Evolutionary conservation across 2,888 invertebrate genomes (phyloP), one percentile per base, ranked within the genome.

Genomic region (Protophormia terraenovae): DNA sequence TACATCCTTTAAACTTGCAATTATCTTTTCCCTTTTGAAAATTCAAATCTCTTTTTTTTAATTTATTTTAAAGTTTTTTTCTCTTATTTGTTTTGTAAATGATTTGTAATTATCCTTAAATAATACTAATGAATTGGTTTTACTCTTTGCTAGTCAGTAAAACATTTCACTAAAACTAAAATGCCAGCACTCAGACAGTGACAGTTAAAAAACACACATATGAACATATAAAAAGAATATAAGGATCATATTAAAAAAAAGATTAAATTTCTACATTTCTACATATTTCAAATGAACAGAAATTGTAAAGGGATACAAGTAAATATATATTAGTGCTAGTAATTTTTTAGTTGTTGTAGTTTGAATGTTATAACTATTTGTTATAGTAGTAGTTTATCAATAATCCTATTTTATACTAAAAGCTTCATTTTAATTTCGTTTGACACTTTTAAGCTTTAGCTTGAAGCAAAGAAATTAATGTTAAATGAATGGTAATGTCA

Each of bases 381-480:
- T 64, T 41, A 32, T 64, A 8, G 53, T 60, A 66, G 69, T 76
- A 80, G 79, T 80, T 82, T 79, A 79, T 79, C 83, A 84, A 84
- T 84, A 84, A 84, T 84, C 79, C 76, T 71, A 64, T 80, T 84
- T 84, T 80, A 84, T 72, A 80, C 76, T 71, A 71, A 84, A 76
- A 84, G 75, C 80, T 80, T 71, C 69, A 76, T 80, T 80, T 76
- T 76, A 80, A 80, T 84, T 84, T 82, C 73, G 75, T 78, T 79
- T 85, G 85, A 75, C 85, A 85, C 82, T 85, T 73, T 82, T 78
- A 85, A 78, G 82, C 82, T 85, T 85, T 82, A 80, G 84, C 84
- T 71, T 55, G 41, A 84, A 84, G 84, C 75, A 86, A 86, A 82
- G 73, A 87, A 84, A 86, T 87, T 84, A 87, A 86, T 87, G 87